A percentile compares a stretch with the other conserved stretches of the same genome.
phyloP scores from a whole-genome alignment of 2,888 invertebrate species.

The Adelognathus sp. region DNA sequence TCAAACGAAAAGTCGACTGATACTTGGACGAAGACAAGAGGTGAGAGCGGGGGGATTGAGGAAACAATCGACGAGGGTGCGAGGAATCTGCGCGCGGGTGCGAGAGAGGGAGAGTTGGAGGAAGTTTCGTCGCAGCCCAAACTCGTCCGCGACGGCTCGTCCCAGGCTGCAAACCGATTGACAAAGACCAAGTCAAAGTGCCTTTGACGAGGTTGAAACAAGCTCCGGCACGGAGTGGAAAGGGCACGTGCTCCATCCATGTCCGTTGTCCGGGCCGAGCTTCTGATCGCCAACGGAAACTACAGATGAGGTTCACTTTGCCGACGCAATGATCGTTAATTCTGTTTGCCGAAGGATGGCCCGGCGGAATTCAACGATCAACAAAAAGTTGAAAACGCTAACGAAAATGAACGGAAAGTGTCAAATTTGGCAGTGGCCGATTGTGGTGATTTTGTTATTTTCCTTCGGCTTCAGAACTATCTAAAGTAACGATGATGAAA shows the following conservation, averaged over 20 bases:
- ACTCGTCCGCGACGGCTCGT: not conserved
- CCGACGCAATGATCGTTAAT: slow-evolving; percentile 14
- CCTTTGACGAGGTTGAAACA: slow-evolving; percentile 36
- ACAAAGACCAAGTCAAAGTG: slow-evolving; percentile 53
- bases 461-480: too few relatives aligned
- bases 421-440: too few relatives aligned
- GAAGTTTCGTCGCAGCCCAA: slow-evolving; percentile 36
- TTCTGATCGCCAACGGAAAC: not conserved
- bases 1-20: not conserved
- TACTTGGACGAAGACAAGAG: not conserved
- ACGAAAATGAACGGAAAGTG: not conserved
- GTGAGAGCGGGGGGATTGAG: slow-evolving; percentile 4
- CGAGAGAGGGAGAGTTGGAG: too few relatives aligned
- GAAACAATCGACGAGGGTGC: slow-evolving; percentile 35
- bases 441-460: too few relatives aligned
- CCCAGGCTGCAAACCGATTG: slow-evolving; percentile 23
- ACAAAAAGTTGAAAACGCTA: not conserved
- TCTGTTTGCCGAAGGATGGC: not conserved
- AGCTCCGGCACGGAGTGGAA: not conserved
- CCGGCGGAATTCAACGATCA: not conserved
- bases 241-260: not conserved
- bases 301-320: slow-evolving; percentile 1
- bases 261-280: slow-evolving; percentile 1
- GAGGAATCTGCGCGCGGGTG: slow-evolving; percentile 15
- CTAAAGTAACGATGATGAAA: too few relatives aligned